Evolutionary conservation across 2,113 vertebrate genomes (phyloP).

Genomic region (Garra rufa): DNA sequence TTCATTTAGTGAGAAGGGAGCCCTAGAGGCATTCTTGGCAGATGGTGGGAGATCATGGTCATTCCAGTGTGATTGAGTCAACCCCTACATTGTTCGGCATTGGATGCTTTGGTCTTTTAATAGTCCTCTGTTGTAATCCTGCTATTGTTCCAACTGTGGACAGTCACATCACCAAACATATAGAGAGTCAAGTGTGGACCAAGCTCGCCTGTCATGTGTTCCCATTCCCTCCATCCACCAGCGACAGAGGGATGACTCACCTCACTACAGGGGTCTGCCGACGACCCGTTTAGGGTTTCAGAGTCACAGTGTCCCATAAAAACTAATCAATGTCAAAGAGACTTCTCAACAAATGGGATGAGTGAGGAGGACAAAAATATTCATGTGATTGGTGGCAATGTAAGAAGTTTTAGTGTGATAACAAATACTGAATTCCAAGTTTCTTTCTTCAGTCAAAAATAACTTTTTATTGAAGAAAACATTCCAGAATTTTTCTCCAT

Average conservation of each 20-base stretch:
- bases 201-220: conserved; percentile 59
- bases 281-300: conserved; percentile 68
- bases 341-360: conserved; percentile 60
- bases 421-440: too few relatives aligned
- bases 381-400: conserved; percentile 27
- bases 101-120: conserved; percentile 65
- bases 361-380: conserved; percentile 57
- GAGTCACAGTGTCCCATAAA: conserved; percentile 61
- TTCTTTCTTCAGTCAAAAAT: too few relatives aligned
- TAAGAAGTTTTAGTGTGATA: not conserved
- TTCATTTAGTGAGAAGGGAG: conserved; percentile 46
- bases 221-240: conserved; percentile 57
- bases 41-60: conserved; percentile 24
- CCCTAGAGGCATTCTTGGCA: conserved; percentile 46
- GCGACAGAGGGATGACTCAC: conserved; percentile 70
- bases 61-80: conserved; percentile 49
- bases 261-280: conserved; percentile 69
- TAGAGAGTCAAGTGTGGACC: conserved; percentile 61
- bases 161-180: conserved; percentile 60
- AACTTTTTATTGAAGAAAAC: too few relatives aligned
- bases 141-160: conserved; percentile 67
- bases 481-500: too few relatives aligned
- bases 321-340: conserved; percentile 76
- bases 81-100: conserved; percentile 40
- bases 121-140: conserved; percentile 65